A percentile compares a stretch with the other conserved stretches of the same genome.
These are phyloP conservation scores for Crossocerus cetratus DNA, from an alignment of 2,888 invertebrate species.

Conservation along the genomic window DNA sequence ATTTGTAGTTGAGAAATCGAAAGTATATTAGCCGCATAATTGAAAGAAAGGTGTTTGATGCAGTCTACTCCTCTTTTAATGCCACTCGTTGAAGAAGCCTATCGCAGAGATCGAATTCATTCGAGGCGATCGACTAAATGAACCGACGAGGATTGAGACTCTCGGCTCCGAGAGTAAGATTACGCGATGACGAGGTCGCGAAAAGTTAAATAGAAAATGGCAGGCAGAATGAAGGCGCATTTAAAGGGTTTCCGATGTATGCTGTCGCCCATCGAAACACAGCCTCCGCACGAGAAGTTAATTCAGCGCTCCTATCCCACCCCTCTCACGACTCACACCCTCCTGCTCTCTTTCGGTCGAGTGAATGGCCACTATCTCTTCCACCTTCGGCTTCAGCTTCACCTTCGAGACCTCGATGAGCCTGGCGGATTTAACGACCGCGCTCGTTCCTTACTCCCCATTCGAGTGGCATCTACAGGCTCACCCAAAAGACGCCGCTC, in stretches of 20 bases:
- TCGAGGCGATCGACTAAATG: background rate
- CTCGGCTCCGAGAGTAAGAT: constrained; percentile 20
- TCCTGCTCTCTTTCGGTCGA: too few species aligned
- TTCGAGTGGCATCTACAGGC: background rate
- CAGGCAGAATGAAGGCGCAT: constrained; percentile 24
- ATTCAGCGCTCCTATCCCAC: constrained; percentile 39
- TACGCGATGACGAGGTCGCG: constrained; percentile 37
- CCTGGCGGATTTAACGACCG: constrained; percentile 56
- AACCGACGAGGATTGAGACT: background rate
- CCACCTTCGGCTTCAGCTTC: constrained; percentile 45
- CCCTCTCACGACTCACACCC: too few species aligned
- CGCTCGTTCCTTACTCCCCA: constrained; percentile 32
- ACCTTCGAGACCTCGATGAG: constrained; percentile 52
- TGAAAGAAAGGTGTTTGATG: too few species aligned
- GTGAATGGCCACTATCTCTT: constrained; percentile 58
- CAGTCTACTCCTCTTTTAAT: too few species aligned
- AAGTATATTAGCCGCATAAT: too few species aligned
- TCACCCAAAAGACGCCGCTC: too few species aligned
- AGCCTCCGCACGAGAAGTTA: constrained; percentile 42
- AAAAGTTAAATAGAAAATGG: constrained; percentile 60
- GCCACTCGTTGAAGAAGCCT: background rate
- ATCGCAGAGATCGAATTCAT: background rate
- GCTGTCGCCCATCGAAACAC: constrained; percentile 47
- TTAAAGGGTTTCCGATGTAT: constrained; percentile 25
- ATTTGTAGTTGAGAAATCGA: too few species aligned